Base-by-base conservation (phyloP, 2,113 vertebrate genomes). In the Aphyosemion australe region DNA sequence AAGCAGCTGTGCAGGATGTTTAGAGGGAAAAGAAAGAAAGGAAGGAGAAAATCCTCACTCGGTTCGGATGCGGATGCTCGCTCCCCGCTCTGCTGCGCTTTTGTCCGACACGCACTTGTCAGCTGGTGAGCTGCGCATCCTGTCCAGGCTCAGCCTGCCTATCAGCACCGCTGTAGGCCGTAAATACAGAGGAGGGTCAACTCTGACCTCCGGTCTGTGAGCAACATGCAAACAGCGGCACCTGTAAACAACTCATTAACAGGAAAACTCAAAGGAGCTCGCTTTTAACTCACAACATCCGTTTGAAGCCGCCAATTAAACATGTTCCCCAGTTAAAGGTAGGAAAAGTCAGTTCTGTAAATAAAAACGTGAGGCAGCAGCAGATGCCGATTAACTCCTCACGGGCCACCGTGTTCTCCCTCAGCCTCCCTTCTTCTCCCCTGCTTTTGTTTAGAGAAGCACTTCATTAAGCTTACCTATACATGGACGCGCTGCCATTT, bases 121-220 rank as follows among this genome's bases (percentile, higher is more conserved):
- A 87, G 88, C 84, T 86, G 78, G 78, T 75, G 59, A 83, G 84
- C 81, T 88, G 88, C 88, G 85, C 85, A 84, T 87, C 82, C 84
- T 69, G 82, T 72, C 39, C 61, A 26, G 26, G 26, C 26, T 71
- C 79, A 19, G 82, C 81, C 67, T 75, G 72, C 78, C 81, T 72
- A 83, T 84, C 78, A 82, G 76, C 61, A 43, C 59, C 62, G 67
- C 19, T 31, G 60, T 21, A 39, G 76, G 74, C 74, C 80, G 56
- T 63, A 11, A 56, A 67, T 41, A 45, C 26, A 20, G 43, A 57
- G 43, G 14, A 51, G 72, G 69, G 37, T 76, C 69, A 76, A 64
- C 58, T 51, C 11, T 66, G 84, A 85, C 76, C 82, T 73, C 50
- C 64, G 19, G 59, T 26, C 48, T 48, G 58, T 15, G 64, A 45